phyloP scores from a whole-genome alignment of 1,140 invertebrate genomes.

The Yoshiicerus persimilis region DNA sequence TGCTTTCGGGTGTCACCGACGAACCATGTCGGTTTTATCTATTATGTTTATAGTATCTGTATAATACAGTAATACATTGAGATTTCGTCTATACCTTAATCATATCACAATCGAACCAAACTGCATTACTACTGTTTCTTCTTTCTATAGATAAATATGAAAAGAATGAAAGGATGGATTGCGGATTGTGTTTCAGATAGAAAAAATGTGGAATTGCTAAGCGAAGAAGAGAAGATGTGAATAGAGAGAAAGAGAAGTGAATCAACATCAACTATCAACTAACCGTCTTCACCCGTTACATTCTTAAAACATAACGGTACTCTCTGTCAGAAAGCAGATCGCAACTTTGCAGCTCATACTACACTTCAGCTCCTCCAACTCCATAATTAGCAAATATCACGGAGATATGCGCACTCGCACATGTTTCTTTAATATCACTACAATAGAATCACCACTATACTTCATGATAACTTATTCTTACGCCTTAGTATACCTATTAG shows the following conservation, averaged over 20 bases:
- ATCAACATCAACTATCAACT: slow-evolving; percentile 5
- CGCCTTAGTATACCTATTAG: background rate
- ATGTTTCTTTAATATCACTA: slow-evolving; percentile 12
- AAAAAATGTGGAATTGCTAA: slow-evolving; percentile 2
- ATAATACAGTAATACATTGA: background rate
- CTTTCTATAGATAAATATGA: background rate
- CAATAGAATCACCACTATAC: background rate
- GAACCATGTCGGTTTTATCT: background rate
- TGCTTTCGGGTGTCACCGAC: background rate
- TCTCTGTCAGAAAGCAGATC: slow-evolving; percentile 15
- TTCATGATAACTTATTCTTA: background rate
- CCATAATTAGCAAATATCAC: slow-evolving; percentile 22
- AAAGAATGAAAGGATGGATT: slow-evolving; percentile 10
- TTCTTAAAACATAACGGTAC: slow-evolving; percentile 8
- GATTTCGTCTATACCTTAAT: background rate
- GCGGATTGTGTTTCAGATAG: background rate
- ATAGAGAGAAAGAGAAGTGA: slow-evolving; percentile 4
- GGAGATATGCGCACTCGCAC: slow-evolving; percentile 12
- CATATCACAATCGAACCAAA: background rate
- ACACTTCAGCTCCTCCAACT: slow-evolving; percentile 10
- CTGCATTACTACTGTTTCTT: background rate
- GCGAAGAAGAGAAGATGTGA: background rate
- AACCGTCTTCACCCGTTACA: slow-evolving; percentile 4
- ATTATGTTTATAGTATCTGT: background rate
- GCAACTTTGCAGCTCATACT: background rate